Base-by-base conservation (phyloP, 1,140 invertebrate species). In the Drosophila baimaii region DNA sequence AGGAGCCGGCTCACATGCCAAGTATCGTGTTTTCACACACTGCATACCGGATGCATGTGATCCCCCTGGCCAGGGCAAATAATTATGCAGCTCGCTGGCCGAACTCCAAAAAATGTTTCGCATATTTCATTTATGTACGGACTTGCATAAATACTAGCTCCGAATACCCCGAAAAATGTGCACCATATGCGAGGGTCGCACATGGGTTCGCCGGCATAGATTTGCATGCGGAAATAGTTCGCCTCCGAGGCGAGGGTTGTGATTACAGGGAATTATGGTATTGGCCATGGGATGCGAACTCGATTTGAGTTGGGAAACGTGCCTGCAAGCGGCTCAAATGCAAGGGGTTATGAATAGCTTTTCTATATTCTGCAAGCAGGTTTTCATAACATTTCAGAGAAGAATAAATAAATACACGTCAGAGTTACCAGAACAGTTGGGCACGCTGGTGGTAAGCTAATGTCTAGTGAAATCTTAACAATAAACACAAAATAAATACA, bases 21-120 rank as follows among this genome's bases (percentile, higher is more conserved):
- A 69, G 61, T 64, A 68, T 65, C 44, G 58, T 68, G 64, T 68
- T 65, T 64, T 65, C 65, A 49, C 59, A 68, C 44, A 68, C 59
- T 68, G 59, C 44, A 64, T 49, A 17, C 33, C 19, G 33, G 52
- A 31, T 23, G 58, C 31, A n/a, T 15, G 39, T 27, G 31, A 58
- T 64, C 64, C 25, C 49, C 8, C 25, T 19, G 64, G 41, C 23
- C 33, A 71, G 19, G 27, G 7, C 43, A 47, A 71, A 71, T 71
- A 71, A 71, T 71, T 71, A 71, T 71, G 68, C 68, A 49, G 51
- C 19, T 21, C 31, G 13, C 54, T 57, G 65, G 65, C 51, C 43
- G 27, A 27, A 17, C 52, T 58, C 65, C 51, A 71, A 71, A 39
- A 71, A 71, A 58, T 49, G 21, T 37, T 71, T 47, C 43, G 33